Percentiles rank a stretch among this genome's conserved stretches.
Evolutionary conservation across 1,140 invertebrate species (phyloP).

Genomic region (Campoletis sonorensis): DNA sequence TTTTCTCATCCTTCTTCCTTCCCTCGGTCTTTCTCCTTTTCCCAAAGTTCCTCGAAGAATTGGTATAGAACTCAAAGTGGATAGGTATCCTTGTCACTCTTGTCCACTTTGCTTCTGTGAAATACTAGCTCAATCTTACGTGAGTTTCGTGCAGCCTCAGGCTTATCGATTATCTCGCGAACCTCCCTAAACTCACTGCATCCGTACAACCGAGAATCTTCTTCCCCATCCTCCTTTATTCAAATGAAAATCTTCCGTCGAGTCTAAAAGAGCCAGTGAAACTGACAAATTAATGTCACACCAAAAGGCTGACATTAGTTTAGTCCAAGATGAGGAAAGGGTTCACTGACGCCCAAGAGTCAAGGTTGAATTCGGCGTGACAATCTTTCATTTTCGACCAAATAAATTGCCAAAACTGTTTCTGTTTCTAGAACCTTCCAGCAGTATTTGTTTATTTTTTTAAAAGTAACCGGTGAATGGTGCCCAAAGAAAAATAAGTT

Average conservation of each 20-base stretch:
- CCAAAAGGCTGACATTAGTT: neutral
- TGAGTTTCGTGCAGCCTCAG: neutral
- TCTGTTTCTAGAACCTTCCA: no score
- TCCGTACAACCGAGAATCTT: neutral
- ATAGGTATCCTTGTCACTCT: slow-evolving; percentile 14
- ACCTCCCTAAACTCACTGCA: neutral
- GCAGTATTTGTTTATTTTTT: no score
- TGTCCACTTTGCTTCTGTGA: neutral
- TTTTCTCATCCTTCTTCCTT: neutral
- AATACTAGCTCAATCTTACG: neutral
- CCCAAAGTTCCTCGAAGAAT: neutral
- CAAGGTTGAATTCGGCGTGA: no score
- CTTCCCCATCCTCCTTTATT: neutral
- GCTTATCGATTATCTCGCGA: slow-evolving; percentile 26
- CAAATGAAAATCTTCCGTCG: slow-evolving; percentile 24
- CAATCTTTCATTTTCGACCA: no score
- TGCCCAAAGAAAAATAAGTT: neutral
- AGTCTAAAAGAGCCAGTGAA: neutral
- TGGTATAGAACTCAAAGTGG: slow-evolving; percentile 7
- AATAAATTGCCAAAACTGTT: no score
- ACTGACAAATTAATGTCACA: neutral
- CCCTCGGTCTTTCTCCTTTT: neutral
- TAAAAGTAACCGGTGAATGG: no score
- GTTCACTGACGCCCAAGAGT: no score
- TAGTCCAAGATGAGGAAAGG: neutral